These are phyloP conservation scores for Diphyllodes magnificus DNA, from an alignment of 2,113 vertebrate genomes.

Conservation along the genomic window DNA sequence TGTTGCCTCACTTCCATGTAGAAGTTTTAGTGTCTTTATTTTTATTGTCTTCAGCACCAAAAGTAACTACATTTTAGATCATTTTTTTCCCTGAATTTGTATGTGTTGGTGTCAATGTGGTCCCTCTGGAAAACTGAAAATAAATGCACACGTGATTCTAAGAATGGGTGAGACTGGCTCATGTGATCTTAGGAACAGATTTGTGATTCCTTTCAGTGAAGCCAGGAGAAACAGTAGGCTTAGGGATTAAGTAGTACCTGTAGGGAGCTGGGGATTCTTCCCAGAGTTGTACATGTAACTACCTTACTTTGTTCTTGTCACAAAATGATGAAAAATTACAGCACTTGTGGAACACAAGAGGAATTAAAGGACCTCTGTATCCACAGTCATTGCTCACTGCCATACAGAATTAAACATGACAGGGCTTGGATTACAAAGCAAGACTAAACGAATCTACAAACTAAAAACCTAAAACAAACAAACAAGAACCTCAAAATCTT, in stretches of 20 bases:
- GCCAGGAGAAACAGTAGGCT: not conserved
- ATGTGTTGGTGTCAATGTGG: accelerated
- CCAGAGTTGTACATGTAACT: not conserved
- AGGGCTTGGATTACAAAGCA: not conserved
- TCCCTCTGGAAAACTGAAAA: not conserved
- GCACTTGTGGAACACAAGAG: not conserved
- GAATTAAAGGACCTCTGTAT: not conserved
- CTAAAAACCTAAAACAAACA: not conserved
- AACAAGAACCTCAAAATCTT: not conserved
- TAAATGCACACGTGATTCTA: not conserved
- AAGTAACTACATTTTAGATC: not conserved
- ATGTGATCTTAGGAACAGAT: not conserved
- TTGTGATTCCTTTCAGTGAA: not conserved
- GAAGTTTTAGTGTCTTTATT: not conserved
- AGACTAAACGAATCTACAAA: not conserved
- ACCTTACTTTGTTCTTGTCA: not conserved
- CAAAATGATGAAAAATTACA: not conserved
- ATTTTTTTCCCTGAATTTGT: not conserved
- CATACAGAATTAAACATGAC: not conserved
- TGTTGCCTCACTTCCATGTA: not conserved
- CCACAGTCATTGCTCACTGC: not conserved
- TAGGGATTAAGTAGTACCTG: not conserved
- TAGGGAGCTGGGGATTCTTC: not conserved
- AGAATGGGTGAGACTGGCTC: not conserved
- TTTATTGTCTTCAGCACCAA: not conserved